Percentiles rank a stretch among this genome's conserved stretches.
Conservation (phyloP, 2,888 invertebrate genomes). For the Caenorhabditis sp. region DNA sequence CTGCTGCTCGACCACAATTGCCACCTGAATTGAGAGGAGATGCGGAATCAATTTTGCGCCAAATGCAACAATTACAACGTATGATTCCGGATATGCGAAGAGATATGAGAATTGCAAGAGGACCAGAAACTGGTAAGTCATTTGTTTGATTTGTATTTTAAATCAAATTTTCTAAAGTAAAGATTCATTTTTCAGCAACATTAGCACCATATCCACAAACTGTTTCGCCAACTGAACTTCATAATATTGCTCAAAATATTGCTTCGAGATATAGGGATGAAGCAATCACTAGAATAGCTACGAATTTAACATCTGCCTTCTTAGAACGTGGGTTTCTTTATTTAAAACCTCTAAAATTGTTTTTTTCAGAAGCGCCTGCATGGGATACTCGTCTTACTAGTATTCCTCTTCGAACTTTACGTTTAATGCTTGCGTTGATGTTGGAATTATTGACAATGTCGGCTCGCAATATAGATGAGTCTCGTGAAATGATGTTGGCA, state of each 20-base stretch:
- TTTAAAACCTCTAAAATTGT: no score
- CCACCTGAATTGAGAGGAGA: not conserved
- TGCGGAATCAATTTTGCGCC: not conserved
- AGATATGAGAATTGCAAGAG: not conserved
- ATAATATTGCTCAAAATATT: slow-evolving; percentile 21
- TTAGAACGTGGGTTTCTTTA: slow-evolving; percentile 10
- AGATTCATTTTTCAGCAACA: slow-evolving; percentile 4
- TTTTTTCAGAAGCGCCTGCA: slow-evolving; percentile 7
- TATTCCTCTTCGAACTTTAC: slow-evolving; percentile 15
- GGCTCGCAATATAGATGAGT: slow-evolving; percentile 10
- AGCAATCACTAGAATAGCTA: slow-evolving; percentile 24
- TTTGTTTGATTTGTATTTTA: no score
- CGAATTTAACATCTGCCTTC: slow-evolving; percentile 9
- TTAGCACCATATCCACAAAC: slow-evolving; percentile 13
- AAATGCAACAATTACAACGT: not conserved
- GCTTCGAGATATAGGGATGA: slow-evolving; percentile 25
- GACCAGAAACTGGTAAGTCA: not conserved
- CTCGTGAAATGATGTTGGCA: slow-evolving; percentile 27
- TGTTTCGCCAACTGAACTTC: slow-evolving; percentile 21
- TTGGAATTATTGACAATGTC: slow-evolving; percentile 21
- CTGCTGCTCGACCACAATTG: not conserved
- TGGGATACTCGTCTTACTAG: slow-evolving; percentile 29
- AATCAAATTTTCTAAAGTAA: no score
- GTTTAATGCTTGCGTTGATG: slow-evolving; percentile 16
- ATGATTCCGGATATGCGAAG: not conserved